A percentile compares a stretch with the other conserved stretches of the same genome.
These are phyloP conservation scores for Trachops cirrhosus DNA, from an alignment of 2,797 vertebrate genomes.

Conservation along the genomic window DNA sequence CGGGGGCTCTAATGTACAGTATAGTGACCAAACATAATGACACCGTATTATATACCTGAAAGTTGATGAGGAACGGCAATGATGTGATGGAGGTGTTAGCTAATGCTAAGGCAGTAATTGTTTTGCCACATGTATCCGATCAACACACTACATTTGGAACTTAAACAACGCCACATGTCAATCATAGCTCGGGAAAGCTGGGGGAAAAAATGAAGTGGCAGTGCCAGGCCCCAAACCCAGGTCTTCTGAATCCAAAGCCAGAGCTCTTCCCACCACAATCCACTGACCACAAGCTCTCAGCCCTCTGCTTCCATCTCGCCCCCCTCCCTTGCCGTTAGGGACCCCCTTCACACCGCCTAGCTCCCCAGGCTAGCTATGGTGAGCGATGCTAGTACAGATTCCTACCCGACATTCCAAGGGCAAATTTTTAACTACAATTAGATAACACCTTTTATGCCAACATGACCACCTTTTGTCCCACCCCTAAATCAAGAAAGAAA, in stretches of 20 bases:
- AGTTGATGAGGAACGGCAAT: not conserved
- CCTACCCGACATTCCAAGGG: not conserved
- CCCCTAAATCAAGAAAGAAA: not conserved
- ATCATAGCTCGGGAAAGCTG: not conserved
- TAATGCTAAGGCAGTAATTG: not conserved
- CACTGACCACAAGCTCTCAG: not conserved
- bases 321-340: no score
- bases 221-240: not conserved
- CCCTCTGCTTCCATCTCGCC: not conserved
- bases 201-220: not conserved
- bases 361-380: not conserved
- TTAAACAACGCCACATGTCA: not conserved
- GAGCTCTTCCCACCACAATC: not conserved
- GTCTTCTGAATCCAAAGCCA: not conserved
- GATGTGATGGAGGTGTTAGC: not conserved
- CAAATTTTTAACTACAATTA: not conserved
- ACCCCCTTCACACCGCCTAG: not conserved
- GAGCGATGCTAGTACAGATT: not conserved
- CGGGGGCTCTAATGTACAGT: not conserved
- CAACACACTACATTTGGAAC: not conserved
- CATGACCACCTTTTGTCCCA: not conserved
- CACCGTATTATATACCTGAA: not conserved
- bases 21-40: not conserved
- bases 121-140: not conserved
- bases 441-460: not conserved